phyloP scores from a whole-genome alignment of 2,113 vertebrate genomes.

The Vombatus ursinus region DNA sequence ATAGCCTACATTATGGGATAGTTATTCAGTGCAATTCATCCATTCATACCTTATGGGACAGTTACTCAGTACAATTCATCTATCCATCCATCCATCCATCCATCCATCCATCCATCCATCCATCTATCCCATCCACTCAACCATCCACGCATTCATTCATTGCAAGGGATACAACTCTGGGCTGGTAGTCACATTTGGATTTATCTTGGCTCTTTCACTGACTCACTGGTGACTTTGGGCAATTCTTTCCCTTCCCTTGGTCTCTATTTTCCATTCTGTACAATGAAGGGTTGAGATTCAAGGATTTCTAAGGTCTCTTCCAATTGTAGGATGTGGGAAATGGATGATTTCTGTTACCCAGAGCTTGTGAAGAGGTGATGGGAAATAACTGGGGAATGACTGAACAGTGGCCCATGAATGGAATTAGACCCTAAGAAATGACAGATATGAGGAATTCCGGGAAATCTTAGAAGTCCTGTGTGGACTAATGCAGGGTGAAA shows the following conservation, averaged over 20 bases:
- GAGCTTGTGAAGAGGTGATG: fast-evolving
- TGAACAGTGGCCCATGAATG: neutral
- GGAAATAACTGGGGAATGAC: neutral
- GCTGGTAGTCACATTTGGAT: neutral
- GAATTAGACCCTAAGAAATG: neutral
- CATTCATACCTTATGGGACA: neutral
- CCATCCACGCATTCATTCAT: no score
- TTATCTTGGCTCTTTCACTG: neutral
- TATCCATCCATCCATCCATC: neutral
- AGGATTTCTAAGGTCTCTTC: neutral
- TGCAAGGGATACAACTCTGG: neutral
- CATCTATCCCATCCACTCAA: neutral
- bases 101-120: no score
- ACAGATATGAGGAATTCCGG: neutral
- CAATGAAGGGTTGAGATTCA: neutral
- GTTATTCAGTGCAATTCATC: neutral
- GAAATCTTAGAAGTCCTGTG: neutral
- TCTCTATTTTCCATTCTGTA: conserved; percentile 1
- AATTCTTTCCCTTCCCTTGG: neutral
- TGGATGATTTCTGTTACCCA: neutral
- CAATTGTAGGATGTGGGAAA: neutral
- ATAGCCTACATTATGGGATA: neutral
- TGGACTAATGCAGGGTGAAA: neutral
- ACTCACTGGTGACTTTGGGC: neutral
- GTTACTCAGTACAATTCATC: neutral